Conservation (phyloP, 2,888 invertebrate genomes). For the Yponomeuta sedellus region DNA sequence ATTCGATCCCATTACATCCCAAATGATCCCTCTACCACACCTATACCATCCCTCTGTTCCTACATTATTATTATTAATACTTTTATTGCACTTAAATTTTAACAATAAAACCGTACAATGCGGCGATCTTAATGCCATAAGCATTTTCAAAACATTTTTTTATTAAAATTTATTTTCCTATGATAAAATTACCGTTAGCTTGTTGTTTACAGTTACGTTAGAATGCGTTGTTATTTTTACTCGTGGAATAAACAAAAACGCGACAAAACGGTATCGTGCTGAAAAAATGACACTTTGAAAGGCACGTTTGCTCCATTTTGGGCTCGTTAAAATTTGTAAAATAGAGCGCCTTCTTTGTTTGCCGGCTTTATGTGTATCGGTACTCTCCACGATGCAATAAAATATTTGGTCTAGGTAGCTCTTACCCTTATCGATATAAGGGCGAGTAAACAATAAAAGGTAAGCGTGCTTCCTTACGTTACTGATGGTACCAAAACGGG, state of each 20-base stretch:
- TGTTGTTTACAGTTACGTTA: background rate
- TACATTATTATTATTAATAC: too few relatives aligned
- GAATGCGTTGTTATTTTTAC: constrained; percentile 2
- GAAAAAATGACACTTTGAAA: constrained; percentile 27
- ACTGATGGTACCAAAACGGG: constrained; percentile 2
- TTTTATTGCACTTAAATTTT: too few relatives aligned
- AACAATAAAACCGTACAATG: too few relatives aligned
- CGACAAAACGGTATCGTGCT: constrained; percentile 22
- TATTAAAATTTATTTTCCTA: background rate
- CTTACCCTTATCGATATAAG: background rate
- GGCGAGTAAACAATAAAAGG: background rate
- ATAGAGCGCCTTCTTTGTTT: constrained; percentile 53
- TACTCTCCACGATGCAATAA: background rate
- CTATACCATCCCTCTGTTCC: too few relatives aligned
- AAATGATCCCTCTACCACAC: too few relatives aligned
- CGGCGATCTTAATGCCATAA: too few relatives aligned
- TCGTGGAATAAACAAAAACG: constrained; percentile 16
- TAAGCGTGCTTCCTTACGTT: background rate
- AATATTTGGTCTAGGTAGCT: background rate
- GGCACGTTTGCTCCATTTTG: constrained; percentile 41
- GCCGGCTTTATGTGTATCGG: constrained; percentile 25
- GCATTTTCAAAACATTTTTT: too few relatives aligned
- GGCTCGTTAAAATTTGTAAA: constrained; percentile 49
- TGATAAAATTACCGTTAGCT: background rate
- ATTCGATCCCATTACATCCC: too few relatives aligned